Conservation (phyloP, 2,797 vertebrate species). For the Phylloscopus collybita region DNA sequence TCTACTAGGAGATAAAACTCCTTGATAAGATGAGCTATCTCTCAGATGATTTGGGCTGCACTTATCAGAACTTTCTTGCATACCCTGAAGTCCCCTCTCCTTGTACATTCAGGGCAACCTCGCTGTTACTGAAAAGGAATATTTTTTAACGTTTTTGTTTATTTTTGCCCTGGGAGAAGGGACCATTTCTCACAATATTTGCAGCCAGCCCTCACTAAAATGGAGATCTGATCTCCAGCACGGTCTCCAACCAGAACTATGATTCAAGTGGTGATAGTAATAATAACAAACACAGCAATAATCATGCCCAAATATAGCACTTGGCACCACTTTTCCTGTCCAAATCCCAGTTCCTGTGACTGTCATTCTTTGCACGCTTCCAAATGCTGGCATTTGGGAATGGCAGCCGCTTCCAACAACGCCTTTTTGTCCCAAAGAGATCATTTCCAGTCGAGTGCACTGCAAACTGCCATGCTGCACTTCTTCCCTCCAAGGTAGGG, state of each 20-base stretch:
- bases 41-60: background rate
- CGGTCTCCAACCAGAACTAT: background rate
- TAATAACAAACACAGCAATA: slow-evolving; percentile 44
- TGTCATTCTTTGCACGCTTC: slow-evolving; percentile 30
- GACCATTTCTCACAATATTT: background rate
- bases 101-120: background rate
- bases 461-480: slow-evolving; percentile 11
- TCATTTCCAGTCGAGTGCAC: slow-evolving; percentile 33
- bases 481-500: slow-evolving; percentile 36
- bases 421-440: slow-evolving; percentile 24
- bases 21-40: background rate
- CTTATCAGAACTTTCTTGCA: background rate
- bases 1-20: background rate
- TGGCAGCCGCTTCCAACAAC: background rate
- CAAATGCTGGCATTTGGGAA: slow-evolving; percentile 40
- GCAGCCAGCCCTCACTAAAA: background rate
- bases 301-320: slow-evolving; percentile 27
- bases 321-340: slow-evolving; percentile 19
- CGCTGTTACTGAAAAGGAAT: background rate
- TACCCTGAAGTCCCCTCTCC: background rate
- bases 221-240: slow-evolving; percentile 19
- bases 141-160: background rate
- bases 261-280: slow-evolving; percentile 24
- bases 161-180: background rate
- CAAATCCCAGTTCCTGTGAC: slow-evolving; percentile 34